Base-by-base conservation (phyloP, 2,888 invertebrate species). In the Heliconius charithonia region DNA sequence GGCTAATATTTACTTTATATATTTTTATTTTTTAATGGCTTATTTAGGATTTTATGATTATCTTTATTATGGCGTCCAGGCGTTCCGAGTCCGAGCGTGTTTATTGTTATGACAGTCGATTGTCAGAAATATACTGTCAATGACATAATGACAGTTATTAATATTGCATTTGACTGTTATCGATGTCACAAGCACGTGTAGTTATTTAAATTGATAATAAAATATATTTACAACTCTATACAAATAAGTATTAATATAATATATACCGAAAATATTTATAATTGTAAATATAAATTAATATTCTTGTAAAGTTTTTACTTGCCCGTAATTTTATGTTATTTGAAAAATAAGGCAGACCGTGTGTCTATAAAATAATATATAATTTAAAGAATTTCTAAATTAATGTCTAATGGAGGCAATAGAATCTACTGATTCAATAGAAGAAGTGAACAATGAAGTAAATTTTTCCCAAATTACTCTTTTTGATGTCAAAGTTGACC, bases 401-500 rank as follows among this genome's bases (percentile, higher is more conserved):
- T 72, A n/a, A 71, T 63, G 22, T 73, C 13, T 70, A 79, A 82
- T 80, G 80, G 78, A 81, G 32, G 72, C 25, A 65, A 77, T 32
- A 29, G 67, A 69, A 51, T 74, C 56, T 29, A 65, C 41, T 37
- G 32, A 62, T 12, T 56, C 25, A 9, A 76, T 79, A 66, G 79
- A 77, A 74, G 79, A 81, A 70, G 73, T 62, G 19, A 79, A 78
- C 25, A 75, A 77, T 77, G 83, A 83, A 75, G 74, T 67, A 29
- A 82, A 81, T 78, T 91, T 88, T 83, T 89, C 87, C 71, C 91
- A 92, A 72, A 90, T 88, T 73, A 93, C 94, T 9, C 87, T 95
- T 27, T 93, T 90, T 84, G 94, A 94, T 84, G 86, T 95, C 41
- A 89, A 86, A 19, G 87, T 92, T 80, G 95, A 95, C 84, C 92